Conservation (phyloP, 2,797 vertebrate genomes). For the Uromys caudimaculatus region DNA sequence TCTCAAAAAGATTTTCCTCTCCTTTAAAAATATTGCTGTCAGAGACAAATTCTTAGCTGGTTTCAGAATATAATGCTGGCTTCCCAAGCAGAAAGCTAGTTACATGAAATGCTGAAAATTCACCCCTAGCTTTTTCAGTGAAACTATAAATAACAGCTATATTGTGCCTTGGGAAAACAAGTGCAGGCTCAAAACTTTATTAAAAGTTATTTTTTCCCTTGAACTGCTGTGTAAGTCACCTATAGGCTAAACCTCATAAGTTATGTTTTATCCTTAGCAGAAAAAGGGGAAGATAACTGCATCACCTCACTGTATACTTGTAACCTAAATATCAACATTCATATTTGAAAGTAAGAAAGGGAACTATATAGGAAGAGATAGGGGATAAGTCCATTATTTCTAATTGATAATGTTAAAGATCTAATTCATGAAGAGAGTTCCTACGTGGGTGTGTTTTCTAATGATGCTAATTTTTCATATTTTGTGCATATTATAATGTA, state of each 20-base stretch:
- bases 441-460: slow-evolving; percentile 73
- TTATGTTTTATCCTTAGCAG: slow-evolving; percentile 78
- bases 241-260: slow-evolving; percentile 76
- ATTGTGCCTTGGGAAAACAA: slow-evolving; percentile 76
- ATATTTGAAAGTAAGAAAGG: slow-evolving; percentile 47
- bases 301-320: slow-evolving; percentile 63
- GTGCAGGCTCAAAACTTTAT: slow-evolving; percentile 71
- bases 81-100: slow-evolving; percentile 75
- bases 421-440: slow-evolving; percentile 64
- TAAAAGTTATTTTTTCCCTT: slow-evolving; percentile 72
- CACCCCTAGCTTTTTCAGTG: slow-evolving; percentile 74
- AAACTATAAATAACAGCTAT: slow-evolving; percentile 80
- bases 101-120: slow-evolving; percentile 72
- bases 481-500: slow-evolving; percentile 57
- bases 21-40: slow-evolving; percentile 65
- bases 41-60: slow-evolving; percentile 74
- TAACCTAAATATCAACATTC: slow-evolving; percentile 76
- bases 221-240: slow-evolving; percentile 76
- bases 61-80: slow-evolving; percentile 69
- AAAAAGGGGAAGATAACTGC: slow-evolving; percentile 76
- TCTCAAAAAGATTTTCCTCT: slow-evolving; percentile 55
- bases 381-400: slow-evolving; percentile 41
- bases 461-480: slow-evolving; percentile 69
- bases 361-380: slow-evolving; percentile 33
- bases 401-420: slow-evolving; percentile 65